Base-by-base conservation (phyloP, 2,113 vertebrate genomes). In the Hippopotamus amphibius region DNA sequence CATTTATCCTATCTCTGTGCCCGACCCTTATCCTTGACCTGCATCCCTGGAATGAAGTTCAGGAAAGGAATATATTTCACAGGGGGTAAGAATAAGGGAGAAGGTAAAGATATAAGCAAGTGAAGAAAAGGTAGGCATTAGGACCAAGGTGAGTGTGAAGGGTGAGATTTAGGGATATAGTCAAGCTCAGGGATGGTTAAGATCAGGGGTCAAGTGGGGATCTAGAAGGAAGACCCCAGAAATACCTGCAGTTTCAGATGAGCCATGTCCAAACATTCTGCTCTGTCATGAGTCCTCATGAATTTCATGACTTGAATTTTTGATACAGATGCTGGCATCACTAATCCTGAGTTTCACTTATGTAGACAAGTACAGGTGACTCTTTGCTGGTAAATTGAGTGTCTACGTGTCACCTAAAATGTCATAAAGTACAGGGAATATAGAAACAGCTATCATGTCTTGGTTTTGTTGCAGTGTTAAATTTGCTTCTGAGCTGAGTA, bases 241-340 rank as follows among this genome's bases (percentile, higher is more conserved):
- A 55, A 88, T 7, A 17, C 7, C 7, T 12, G 22, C 1, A 14
- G 0, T 24, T 53, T 5, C 50, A 65, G 26, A 41, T 46, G 59
- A 80, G 7, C 3, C 5, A 1, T 7, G 0, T 43, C 41, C 24
- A 2, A 33, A 1, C 5, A 0, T n/a, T 15, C 28, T 22, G 24
- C 30, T 69, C 46, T 59, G 41, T 68, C 15, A 10, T 11, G 7
- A 69, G 59, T 72, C 50, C 43, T 24, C 0, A 5, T 37, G 17
- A 87, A 30, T 92, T 92, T 37, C 37, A 61, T 41, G 74, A 87
- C 43, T 57, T 50, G 43, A 76, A 65, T 41, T 93, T 92, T 90
- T 81, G 43, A 46, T 15, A 19, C 2, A 72, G 15, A 26, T 69
- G 15, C 7, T 55, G 7, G 10, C 7, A 76, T 86, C 7, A 79